Base-by-base conservation (phyloP, 2,888 invertebrate genomes). In the Leucoma salicis region DNA sequence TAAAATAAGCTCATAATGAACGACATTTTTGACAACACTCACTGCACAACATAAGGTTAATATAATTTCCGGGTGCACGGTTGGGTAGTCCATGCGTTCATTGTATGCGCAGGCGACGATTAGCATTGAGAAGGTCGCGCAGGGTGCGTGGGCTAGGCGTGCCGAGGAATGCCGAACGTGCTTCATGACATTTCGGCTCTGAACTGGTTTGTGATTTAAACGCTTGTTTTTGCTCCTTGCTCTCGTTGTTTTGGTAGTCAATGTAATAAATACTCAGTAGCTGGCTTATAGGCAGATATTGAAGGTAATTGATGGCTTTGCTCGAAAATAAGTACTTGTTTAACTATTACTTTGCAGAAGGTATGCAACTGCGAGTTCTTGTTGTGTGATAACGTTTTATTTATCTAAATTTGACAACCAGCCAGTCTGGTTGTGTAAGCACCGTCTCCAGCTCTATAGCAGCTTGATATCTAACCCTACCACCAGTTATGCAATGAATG, bases 91-190 rank as follows among this genome's bases (percentile, higher is more conserved):
- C 47, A 43, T 61, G 45, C 46, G 43, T 44, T 44, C 46, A 59
- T 60, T 57, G 57, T 63, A 32, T 61, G 68, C 58, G 63, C 63
- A 34, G 42, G 63, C 61, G 57, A 55, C 67, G 71, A 77, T 78
- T 78, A 81, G 78, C 83, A 83, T 82, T 82, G 83, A 82, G 83
- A 83, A 83, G 83, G 83, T 75, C 82, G 80, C 51, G 52, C 48
- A 55, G 64, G 60, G 66, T 65, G 74, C 71, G 75, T 72, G 68
- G 70, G 67, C 71, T 66, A 63, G 75, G 74, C 70, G 74, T 57
- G 75, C 68, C 64, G 49, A 53, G 68, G 75, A 73, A 79, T 78
- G 68, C 63, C 57, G 63, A 64, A 42, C 59, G 60, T 57, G 54
- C 55, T 61, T 60, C 64, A 67, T 70, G 74, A 74, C 75, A 76